Evolutionary conservation across 2,797 vertebrate species (phyloP), one percentile per base, ranked within the genome.

Genomic region (Notoglanidium macrostoma): DNA sequence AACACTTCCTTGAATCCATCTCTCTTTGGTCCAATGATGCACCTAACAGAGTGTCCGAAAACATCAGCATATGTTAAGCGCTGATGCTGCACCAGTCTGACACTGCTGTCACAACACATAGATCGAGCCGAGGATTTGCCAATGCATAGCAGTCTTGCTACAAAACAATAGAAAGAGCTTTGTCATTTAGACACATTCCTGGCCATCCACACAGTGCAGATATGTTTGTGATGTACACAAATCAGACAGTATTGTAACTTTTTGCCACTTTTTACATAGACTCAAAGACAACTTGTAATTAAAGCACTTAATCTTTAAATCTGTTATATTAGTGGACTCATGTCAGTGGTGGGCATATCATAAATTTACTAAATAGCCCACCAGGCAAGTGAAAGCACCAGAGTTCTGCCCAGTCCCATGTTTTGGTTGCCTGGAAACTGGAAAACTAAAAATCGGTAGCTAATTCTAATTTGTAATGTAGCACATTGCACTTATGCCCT

Each of bases 61-160:
- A 46, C 73, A 70, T 78, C 82, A 85, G 81, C 86, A 87, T 63
- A 84, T 84, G 81, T 84, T 88, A 85, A 79, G 12, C 32, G 51
- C 55, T 72, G n/a, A 57, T 68, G 51, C 83, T 73, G 86, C 63
- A 5, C 40, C 63, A 54, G 51, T 59, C 87, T 85, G 83, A 79
- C 83, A 88, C 29, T 63, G 83, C 61, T 73, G 65, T 84, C 63
- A 74, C 61, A 88, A 79, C 67, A 85, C 65, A 80, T 63, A 67
- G 76, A 70, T 87, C 15, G 32, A 49, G 57, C n/a, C 35, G 35
- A 68, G 72, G 32, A 57, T 74, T 46, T 73, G 29, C 49, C 72
- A 84, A 23, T 32, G 59, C 72, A 67, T 77, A 35, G 77, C 29
- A 73, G 68, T 49, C 29, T 26, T 83, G 63, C 29, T 55, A 57